A percentile compares a stretch with the other conserved stretches of the same genome.
These are phyloP conservation scores for Xylocampa areola DNA, from an alignment of 2,888 invertebrate genomes.

Conservation along the genomic window DNA sequence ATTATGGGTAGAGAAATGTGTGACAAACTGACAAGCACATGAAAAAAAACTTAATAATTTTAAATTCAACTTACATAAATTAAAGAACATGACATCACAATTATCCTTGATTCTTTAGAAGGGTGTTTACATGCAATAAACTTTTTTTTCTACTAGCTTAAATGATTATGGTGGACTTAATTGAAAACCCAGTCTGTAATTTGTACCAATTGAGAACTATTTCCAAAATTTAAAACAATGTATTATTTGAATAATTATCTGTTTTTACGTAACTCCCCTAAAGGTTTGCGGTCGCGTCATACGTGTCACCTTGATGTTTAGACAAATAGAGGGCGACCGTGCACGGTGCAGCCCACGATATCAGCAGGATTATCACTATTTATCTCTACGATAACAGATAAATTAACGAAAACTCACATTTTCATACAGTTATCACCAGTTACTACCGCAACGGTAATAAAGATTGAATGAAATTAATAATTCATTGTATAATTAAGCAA, in stretches of 20 bases:
- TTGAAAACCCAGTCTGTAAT: not conserved
- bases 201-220: constrained; percentile 1
- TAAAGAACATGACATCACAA: constrained; percentile 33
- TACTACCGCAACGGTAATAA: constrained; percentile 35
- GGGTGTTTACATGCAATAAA: constrained; percentile 36
- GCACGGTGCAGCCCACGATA: constrained; percentile 64
- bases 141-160: constrained; percentile 7
- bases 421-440: constrained; percentile 37
- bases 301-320: constrained; percentile 60
- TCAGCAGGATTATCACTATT: constrained; percentile 82
- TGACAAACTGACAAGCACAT: constrained; percentile 26
- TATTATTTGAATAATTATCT: constrained; percentile 31
- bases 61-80: constrained; percentile 29
- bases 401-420: constrained; percentile 67
- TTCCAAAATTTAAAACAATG: too few relatives aligned
- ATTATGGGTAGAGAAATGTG: constrained; percentile 17
- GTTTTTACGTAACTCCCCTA: constrained; percentile 18
- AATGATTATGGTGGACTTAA: not conserved
- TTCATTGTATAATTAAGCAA: constrained; percentile 50
- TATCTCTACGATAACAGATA: constrained; percentile 75
- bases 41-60: constrained; percentile 16
- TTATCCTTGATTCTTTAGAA: constrained; percentile 28
- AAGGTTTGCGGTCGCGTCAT: constrained; percentile 37
- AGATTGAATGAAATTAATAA: constrained; percentile 54
- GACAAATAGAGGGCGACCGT: constrained; percentile 60